A percentile compares a stretch with the other conserved stretches of the same genome.
Conservation (phyloP, 2,888 invertebrate species). For the Gibbula magus region DNA sequence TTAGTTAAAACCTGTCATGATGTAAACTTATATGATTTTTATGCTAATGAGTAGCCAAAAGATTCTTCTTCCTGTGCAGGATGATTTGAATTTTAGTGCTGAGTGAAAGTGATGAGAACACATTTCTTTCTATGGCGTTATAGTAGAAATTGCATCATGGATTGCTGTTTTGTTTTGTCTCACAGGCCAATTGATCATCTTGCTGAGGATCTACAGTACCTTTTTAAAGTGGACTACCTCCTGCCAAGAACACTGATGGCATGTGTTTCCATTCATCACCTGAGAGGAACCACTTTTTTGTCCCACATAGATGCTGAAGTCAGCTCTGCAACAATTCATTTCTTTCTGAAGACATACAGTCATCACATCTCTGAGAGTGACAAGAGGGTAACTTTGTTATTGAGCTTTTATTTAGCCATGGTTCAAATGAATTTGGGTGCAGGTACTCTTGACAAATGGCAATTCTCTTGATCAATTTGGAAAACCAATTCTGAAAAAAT, state of each 20-base stretch:
- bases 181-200: not conserved
- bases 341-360: slow-evolving; percentile 6
- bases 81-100: too few species aligned
- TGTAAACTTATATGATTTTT: too few species aligned
- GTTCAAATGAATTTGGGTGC: not conserved
- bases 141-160: not conserved
- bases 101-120: too few species aligned
- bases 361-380: not conserved
- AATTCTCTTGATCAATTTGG: too few species aligned
- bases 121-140: too few species aligned
- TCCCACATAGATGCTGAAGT: not conserved
- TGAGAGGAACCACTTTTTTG: slow-evolving; percentile 17
- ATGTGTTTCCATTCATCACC: slow-evolving; percentile 12
- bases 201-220: not conserved
- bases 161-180: not conserved
- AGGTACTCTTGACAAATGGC: not conserved
- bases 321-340: not conserved
- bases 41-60: too few species aligned
- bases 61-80: too few species aligned
- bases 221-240: slow-evolving; percentile 42
- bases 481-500: too few species aligned
- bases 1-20: too few species aligned
- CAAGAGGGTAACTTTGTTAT: not conserved
- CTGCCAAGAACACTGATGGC: slow-evolving; percentile 46
- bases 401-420: not conserved